Conservation (phyloP, 2,113 vertebrate genomes). For the Corythornis vintsioides region DNA sequence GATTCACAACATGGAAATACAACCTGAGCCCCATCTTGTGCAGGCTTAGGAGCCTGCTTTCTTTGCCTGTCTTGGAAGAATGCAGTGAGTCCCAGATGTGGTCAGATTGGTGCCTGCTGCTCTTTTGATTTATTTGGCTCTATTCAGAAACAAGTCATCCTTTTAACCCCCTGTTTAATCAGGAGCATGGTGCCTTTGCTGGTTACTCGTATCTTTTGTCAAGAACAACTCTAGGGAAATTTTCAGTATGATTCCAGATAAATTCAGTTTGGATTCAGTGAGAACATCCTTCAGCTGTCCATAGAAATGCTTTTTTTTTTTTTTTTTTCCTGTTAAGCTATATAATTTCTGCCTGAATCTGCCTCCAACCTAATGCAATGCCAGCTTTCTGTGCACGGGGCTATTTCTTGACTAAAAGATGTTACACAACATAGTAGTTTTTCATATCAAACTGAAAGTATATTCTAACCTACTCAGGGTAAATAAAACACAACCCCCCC, state of each 20-base stretch:
- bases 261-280: background rate
- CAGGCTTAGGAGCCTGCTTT: background rate
- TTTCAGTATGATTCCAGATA: background rate
- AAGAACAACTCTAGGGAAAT: slow-evolving; percentile 10
- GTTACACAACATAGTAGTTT: slow-evolving; percentile 59
- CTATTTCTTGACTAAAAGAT: slow-evolving; percentile 64
- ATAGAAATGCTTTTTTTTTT: background rate
- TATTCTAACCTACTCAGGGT: slow-evolving; percentile 82
- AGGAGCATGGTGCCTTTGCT: slow-evolving; percentile 60
- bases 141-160: slow-evolving; percentile 12
- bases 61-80: background rate
- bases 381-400: slow-evolving; percentile 71
- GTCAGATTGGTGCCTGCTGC: slow-evolving; percentile 16
- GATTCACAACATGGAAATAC: background rate
- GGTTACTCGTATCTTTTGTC: slow-evolving; percentile 39
- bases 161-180: background rate
- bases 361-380: slow-evolving; percentile 66
- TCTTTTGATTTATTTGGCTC: slow-evolving; percentile 1
- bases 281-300: background rate
- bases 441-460: slow-evolving; percentile 70
- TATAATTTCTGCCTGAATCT: slow-evolving; percentile 38
- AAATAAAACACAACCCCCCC: slow-evolving; percentile 73
- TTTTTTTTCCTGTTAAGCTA: slow-evolving; percentile 3
- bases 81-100: background rate
- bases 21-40: background rate